phyloP scores from a whole-genome alignment of 2,113 vertebrate species.

The Sclerurus mexicanus region DNA sequence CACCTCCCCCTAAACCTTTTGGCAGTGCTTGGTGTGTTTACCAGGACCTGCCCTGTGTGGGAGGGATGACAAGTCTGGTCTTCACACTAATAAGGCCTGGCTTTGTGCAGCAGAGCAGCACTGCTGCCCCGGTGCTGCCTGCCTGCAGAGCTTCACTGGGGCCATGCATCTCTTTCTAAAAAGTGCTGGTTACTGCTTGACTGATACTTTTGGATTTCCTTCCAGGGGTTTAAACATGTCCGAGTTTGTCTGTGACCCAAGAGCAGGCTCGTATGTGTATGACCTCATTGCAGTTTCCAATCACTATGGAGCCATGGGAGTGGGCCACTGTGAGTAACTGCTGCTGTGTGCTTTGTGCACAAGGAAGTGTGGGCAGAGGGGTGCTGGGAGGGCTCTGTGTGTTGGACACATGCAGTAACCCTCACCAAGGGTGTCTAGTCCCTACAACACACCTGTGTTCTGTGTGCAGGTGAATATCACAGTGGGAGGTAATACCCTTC shows the following conservation, averaged over 20 bases:
- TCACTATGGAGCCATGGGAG: conserved; percentile 97
- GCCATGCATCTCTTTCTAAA: background rate
- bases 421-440: background rate
- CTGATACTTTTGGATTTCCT: conserved; percentile 19
- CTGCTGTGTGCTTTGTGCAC: background rate
- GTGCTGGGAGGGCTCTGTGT: background rate
- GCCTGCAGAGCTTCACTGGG: background rate
- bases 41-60: background rate
- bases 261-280: conserved; percentile 86
- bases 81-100: background rate
- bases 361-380: background rate
- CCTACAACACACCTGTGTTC: background rate
- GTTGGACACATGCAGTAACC: background rate
- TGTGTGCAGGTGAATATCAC: background rate
- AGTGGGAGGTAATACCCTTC: background rate
- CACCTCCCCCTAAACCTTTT: background rate
- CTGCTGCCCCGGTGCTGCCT: background rate
- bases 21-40: background rate
- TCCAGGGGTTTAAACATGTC: conserved; percentile 92
- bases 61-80: background rate
- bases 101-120: background rate
- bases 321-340: conserved; percentile 91
- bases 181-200: background rate
- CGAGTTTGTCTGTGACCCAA: conserved; percentile 90
- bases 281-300: conserved; percentile 95